A percentile compares a stretch with the other conserved stretches of the same genome.
phyloP scores from a whole-genome alignment of 1,140 invertebrate species.

The Ylistrum balloti region DNA sequence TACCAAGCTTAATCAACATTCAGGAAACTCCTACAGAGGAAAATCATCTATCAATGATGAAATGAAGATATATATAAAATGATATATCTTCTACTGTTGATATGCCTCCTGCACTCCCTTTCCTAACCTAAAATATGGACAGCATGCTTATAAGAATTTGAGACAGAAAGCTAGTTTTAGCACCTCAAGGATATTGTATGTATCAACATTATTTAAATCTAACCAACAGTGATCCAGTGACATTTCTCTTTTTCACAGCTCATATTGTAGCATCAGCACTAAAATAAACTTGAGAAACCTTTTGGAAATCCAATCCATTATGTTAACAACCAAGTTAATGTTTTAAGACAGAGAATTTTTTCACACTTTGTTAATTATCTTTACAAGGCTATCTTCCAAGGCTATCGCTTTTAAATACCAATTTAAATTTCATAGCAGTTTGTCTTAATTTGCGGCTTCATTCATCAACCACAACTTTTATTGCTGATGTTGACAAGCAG shows the following conservation, averaged over 20 bases:
- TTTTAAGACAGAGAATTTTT: conserved; percentile 1
- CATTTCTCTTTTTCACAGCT: not conserved
- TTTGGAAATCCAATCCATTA: conserved; percentile 10
- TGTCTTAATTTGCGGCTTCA: conserved; percentile 25
- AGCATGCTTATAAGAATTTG: no score
- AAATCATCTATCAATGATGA: no score
- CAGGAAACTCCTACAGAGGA: no score
- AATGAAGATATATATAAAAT: no score
- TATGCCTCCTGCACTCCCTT: no score
- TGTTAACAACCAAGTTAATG: not conserved
- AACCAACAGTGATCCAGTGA: not conserved
- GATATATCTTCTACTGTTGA: no score
- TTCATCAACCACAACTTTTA: conserved; percentile 7
- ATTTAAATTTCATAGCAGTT: conserved; percentile 2
- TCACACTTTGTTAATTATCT: not conserved
- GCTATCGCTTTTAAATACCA: not conserved
- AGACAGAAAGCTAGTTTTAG: no score
- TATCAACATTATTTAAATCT: not conserved
- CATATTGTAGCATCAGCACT: not conserved
- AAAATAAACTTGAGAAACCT: not conserved
- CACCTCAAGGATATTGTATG: no score
- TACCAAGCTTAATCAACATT: no score
- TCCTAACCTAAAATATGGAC: not conserved
- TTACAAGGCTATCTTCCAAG: conserved; percentile 34
- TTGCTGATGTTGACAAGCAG: not conserved